Base-by-base conservation (phyloP, 92 coral and sea anemone genomes). In the Ricordea florida region DNA sequence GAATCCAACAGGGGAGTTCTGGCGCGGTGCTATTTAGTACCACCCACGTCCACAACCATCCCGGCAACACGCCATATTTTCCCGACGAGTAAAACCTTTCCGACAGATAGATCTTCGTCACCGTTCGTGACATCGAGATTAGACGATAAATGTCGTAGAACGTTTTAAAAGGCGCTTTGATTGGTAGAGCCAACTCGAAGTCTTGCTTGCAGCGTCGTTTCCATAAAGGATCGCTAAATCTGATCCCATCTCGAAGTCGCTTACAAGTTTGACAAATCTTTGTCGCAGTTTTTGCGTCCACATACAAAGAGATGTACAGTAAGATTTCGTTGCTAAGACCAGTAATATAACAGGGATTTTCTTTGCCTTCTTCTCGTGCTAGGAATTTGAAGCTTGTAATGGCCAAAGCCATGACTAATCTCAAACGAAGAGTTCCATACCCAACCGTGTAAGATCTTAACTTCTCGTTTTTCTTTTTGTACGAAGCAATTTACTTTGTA, bases 41-140 rank as follows among this genome's bases (percentile, higher is more conserved):
- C 16, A 86, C 76, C 99, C 99, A 96, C 8, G 96, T 89, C 99
- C 99, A 96, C 10, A 96, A 81, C 99, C 99, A 96, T 2, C 96
- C 90, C 2, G 99, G 99, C 18, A 96, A 75, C 38, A 79, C 81
- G 7, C 99, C 99, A 57, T 88, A 96, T 57, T 86, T 83, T 4
- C 84, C 90, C 26, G 97, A 87, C 22, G 76, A 68, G 59, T 88
- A 91, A 49, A 80, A 92, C 47, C 89, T 80, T 43, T 89, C 91
- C 14, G 97, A 96, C 6, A 96, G 77, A 62, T 89, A 89, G 53
- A 85, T 78, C 46, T 82, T 74, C 42, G 93, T 72, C 22, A 92
- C 80, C 25, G 76, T 72, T 3, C 97, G 91, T 2, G 99, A 89
- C 92, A 92, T 84, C 63, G 83, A 68, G 6, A 89, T 62, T 24